Percentiles rank a stretch among this genome's conserved stretches.
These are phyloP conservation scores for Orthonyx spaldingii DNA, from an alignment of 2,113 vertebrate genomes.

Conservation along the genomic window DNA sequence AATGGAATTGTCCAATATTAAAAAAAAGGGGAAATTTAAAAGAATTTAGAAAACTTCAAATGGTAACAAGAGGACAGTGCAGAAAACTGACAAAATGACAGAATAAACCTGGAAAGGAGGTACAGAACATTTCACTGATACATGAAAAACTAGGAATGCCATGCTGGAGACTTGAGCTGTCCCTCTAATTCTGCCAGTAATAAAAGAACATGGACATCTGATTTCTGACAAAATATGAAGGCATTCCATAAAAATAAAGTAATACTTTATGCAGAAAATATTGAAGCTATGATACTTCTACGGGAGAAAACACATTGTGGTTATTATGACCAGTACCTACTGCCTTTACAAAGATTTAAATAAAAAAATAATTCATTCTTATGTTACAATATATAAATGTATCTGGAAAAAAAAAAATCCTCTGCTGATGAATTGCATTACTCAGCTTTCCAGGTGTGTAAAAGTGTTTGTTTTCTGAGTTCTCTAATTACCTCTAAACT, in stretches of 20 bases:
- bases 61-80: background rate
- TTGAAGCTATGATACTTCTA: background rate
- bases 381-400: background rate
- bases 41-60: background rate
- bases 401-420: background rate
- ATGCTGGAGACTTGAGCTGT: background rate
- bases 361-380: background rate
- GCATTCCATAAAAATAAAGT: background rate
- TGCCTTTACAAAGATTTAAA: background rate
- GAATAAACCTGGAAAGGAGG: background rate
- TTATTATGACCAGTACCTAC: background rate
- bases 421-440: background rate
- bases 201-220: background rate
- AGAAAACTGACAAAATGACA: background rate
- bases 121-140: background rate
- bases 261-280: background rate
- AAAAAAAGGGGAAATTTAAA: background rate
- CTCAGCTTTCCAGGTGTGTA: background rate
- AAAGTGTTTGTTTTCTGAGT: background rate
- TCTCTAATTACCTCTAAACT: background rate
- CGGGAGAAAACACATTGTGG: background rate
- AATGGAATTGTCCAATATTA: background rate
- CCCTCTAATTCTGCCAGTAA: background rate
- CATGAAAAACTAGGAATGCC: background rate
- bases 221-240: background rate